phyloP scores from a whole-genome alignment of 2,888 invertebrate genomes.

The Hypena proboscidalis region DNA sequence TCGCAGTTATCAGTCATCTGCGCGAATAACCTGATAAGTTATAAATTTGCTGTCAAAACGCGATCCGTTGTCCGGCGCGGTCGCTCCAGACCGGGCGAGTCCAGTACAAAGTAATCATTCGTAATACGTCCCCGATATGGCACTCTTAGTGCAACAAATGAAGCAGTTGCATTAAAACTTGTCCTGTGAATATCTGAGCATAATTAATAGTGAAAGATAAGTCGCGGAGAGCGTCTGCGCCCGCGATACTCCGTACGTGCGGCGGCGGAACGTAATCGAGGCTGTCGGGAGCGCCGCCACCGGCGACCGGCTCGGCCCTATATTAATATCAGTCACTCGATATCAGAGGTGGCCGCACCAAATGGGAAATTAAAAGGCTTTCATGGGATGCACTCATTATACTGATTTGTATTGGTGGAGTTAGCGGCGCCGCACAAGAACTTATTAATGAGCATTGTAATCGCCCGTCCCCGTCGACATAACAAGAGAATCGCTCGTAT shows the following conservation, averaged over 20 bases:
- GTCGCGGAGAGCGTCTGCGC: conserved; percentile 68
- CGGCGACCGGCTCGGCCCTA: conserved; percentile 64
- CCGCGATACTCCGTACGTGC: conserved; percentile 62
- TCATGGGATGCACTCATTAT: conserved; percentile 81
- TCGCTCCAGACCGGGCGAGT: conserved; percentile 53
- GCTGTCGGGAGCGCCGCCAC: conserved; percentile 73
- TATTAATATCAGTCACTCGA: conserved; percentile 81
- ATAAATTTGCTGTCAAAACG: conserved; percentile 47
- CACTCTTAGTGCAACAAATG: conserved; percentile 79
- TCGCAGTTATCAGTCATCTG: conserved; percentile 62
- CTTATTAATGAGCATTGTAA: conserved; percentile 78
- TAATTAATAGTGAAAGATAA: conserved; percentile 84
- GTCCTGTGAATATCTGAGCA: conserved; percentile 78
- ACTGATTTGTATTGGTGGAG: conserved; percentile 74
- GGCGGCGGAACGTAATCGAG: conserved; percentile 65
- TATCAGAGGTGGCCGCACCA: conserved; percentile 77
- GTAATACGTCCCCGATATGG: conserved; percentile 76
- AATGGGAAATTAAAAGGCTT: conserved; percentile 85
- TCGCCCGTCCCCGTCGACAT: conserved; percentile 65
- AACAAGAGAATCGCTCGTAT: conserved; percentile 68
- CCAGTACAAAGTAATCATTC: conserved; percentile 73
- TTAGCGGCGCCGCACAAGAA: conserved; percentile 74
- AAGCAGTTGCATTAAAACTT: conserved; percentile 85
- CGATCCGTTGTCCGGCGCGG: conserved; percentile 34
- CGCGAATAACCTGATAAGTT: conserved; percentile 42